Evolutionary conservation across 1,140 invertebrate genomes (phyloP).

Genomic region (Aphaenogaster ashmeadi): DNA sequence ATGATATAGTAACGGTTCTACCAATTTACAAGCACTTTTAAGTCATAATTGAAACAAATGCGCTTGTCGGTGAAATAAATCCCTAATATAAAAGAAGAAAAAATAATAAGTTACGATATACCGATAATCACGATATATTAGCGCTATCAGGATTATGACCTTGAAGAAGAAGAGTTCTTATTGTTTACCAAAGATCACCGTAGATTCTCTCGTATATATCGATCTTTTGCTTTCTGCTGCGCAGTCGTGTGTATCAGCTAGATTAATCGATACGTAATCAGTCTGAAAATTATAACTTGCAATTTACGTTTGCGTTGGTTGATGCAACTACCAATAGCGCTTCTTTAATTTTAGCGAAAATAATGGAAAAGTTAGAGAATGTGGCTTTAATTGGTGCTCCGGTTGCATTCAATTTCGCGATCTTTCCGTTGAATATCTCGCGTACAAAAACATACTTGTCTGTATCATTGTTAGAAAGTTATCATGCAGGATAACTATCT

Average conservation of each 20-base stretch:
- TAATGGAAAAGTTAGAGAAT: conserved; percentile 1
- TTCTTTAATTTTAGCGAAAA: neutral
- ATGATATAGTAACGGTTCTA: neutral
- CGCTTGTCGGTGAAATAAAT: neutral
- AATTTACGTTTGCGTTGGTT: conserved; percentile 13
- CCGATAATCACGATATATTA: neutral
- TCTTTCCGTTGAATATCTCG: neutral
- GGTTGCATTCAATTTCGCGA: neutral
- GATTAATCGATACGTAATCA: conserved; percentile 55
- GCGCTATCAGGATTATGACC: neutral
- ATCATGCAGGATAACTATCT: neutral
- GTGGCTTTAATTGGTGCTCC: conserved; percentile 33
- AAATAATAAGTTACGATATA: neutral
- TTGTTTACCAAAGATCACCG: conserved; percentile 24
- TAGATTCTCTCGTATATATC: conserved; percentile 25
- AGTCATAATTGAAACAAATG: neutral
- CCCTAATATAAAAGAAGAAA: neutral
- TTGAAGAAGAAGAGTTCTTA: neutral
- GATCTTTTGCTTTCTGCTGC: conserved; percentile 38
- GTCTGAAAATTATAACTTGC: conserved; percentile 50
- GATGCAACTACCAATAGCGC: neutral
- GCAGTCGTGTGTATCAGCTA: conserved; percentile 38
- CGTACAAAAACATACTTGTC: conserved; percentile 4
- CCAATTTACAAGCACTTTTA: neutral
- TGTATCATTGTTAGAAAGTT: neutral